Base-by-base conservation (phyloP, 2,113 vertebrate genomes). In the Ahaetulla prasina region DNA sequence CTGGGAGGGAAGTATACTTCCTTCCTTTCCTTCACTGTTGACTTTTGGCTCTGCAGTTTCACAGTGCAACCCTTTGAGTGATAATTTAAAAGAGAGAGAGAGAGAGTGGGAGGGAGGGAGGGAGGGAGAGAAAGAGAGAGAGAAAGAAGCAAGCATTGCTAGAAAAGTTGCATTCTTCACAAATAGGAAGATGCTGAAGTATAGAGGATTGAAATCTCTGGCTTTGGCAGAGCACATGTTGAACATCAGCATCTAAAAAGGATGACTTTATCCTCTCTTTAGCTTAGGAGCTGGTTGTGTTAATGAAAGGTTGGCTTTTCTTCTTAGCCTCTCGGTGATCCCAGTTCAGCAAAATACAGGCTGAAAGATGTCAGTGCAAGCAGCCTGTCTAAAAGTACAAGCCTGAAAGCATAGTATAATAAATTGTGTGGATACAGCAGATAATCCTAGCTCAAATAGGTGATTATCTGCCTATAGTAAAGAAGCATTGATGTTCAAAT, bases 21-120 rank as follows among this genome's bases (percentile, higher is more conserved):
- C 88, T 85, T 89, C 74, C 92, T 96, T 96, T 89, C 84, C 94
- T 94, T 93, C 93, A 74, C 91, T 86, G 87, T 94, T 89, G 55
- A 80, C 88, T 80, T n/a, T 93, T 91, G 93, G 0, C 57, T 92
- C 89, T n/a, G 25, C 52, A 92, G 43, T 53, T 55, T 43, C 50
- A 20, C 53, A 18, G 10, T 57, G 9, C 43, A 50, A 12, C 35
- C 85, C 53, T 47, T 84, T 80, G 35, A 84, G 54, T 53, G 35
- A 39, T 80, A 80, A 39, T 92, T 89, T 84, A 12, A 30, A 18
- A 8, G 14, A 6, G 16, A 30, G 39, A 6, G 16, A 30, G 39
- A 30, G 23, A 8, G 20, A 20, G 18, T 3, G 23, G 55, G 55
- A 25, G 55, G 55, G 45, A 20, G n/a, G 23, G 49, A 16, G 30